Conservation (phyloP, 2,888 invertebrate genomes). For the Cynaeus angustus region DNA sequence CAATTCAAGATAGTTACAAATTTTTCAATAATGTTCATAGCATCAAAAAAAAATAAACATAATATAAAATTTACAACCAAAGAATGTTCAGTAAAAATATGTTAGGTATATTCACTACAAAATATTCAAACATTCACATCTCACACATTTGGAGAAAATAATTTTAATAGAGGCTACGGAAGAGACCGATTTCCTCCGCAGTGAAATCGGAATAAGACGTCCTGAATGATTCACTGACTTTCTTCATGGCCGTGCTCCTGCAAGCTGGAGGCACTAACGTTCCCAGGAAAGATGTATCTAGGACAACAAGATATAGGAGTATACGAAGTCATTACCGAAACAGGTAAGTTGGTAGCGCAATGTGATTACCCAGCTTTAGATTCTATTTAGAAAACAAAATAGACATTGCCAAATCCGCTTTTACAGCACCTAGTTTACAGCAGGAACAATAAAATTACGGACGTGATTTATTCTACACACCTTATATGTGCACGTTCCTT, state of each 20-base stretch:
- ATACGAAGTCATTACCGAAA: slow-evolving; percentile 43
- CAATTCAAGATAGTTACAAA: too few relatives aligned
- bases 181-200: slow-evolving; percentile 16
- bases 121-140: too few relatives aligned
- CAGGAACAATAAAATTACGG: slow-evolving; percentile 42
- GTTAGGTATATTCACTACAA: too few relatives aligned
- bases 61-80: too few relatives aligned
- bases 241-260: slow-evolving; percentile 23
- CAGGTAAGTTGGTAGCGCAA: slow-evolving; percentile 43
- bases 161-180: too few relatives aligned
- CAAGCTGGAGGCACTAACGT: slow-evolving; percentile 32
- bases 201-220: slow-evolving; percentile 33
- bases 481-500: slow-evolving; percentile 4
- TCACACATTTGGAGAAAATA: too few relatives aligned
- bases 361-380: slow-evolving; percentile 44
- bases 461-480: slow-evolving; percentile 31
- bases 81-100: too few relatives aligned
- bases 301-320: slow-evolving; percentile 22
- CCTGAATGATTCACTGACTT: slow-evolving; percentile 31
- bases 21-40: too few relatives aligned
- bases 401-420: slow-evolving; percentile 35
- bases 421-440: slow-evolving; percentile 40
- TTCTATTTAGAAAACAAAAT: slow-evolving; percentile 46
- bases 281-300: slow-evolving; percentile 33
- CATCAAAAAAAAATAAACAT: too few relatives aligned